These are phyloP conservation scores for Selene dorsalis DNA, from an alignment of 2,797 vertebrate genomes.

Conservation along the genomic window DNA sequence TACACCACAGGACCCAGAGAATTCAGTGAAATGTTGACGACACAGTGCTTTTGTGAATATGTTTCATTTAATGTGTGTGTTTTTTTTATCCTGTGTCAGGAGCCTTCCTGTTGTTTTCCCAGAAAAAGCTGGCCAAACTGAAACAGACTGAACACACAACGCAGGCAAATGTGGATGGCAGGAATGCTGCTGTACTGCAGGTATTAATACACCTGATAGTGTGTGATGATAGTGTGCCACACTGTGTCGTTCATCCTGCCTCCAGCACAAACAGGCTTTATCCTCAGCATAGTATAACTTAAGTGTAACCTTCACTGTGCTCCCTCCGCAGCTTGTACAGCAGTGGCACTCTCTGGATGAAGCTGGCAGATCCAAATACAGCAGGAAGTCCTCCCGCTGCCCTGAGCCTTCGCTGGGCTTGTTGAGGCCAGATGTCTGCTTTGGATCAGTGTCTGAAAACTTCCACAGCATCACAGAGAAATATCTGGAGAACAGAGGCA, in stretches of 20 bases:
- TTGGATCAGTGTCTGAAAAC: constrained; percentile 95
- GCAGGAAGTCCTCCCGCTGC: constrained; percentile 85
- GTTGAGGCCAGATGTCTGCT: constrained; percentile 89
- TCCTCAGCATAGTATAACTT: not conserved
- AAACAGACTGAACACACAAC: constrained; percentile 65
- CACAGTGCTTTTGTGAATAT: not conserved
- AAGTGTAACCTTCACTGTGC: not conserved
- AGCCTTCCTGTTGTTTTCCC: constrained; percentile 90
- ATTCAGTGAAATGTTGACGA: not conserved
- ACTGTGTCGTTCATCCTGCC: not conserved
- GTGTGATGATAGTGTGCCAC: not conserved
- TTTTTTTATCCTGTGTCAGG: constrained; percentile 66
- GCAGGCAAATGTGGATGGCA: constrained; percentile 62
- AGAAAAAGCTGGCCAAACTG: constrained; percentile 86
- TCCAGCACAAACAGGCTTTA: too few species aligned
- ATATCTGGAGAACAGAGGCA: constrained; percentile 78
- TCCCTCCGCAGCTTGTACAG: constrained; percentile 82
- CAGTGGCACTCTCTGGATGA: constrained; percentile 89
- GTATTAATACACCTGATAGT: constrained; percentile 69
- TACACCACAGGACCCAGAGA: too few species aligned
- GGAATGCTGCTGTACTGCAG: constrained; percentile 81
- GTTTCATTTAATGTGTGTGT: not conserved
- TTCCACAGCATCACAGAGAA: constrained; percentile 87
- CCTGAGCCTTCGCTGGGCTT: constrained; percentile 90
- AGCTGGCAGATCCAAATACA: constrained; percentile 83